phyloP scores from a whole-genome alignment of 2,888 invertebrate species.

The Lydus trimaculatus region DNA sequence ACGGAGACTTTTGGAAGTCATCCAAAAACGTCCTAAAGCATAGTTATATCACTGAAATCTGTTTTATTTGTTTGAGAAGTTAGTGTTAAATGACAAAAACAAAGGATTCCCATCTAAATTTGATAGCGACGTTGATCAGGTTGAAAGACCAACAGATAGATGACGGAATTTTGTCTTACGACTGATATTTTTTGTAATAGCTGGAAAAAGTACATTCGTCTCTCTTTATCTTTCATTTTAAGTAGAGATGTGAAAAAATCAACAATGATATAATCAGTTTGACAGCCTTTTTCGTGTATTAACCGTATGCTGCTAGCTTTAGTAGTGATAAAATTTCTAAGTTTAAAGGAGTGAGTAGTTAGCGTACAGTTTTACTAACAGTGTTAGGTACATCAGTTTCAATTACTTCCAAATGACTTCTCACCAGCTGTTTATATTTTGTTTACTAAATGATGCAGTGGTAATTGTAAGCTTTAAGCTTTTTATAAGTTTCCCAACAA shows the following conservation, averaged over 20 bases:
- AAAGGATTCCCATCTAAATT: background rate
- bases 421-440: background rate
- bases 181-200: background rate
- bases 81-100: conserved; percentile 11
- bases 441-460: background rate
- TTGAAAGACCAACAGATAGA: background rate
- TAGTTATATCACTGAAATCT: background rate
- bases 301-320: background rate
- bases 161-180: background rate
- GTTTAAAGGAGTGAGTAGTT: background rate
- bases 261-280: background rate
- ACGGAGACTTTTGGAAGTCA: conserved; percentile 15
- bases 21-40: conserved; percentile 19
- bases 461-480: background rate
- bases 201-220: background rate
- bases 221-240: background rate
- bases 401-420: background rate
- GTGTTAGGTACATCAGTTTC: background rate
- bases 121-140: background rate
- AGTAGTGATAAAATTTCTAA: background rate
- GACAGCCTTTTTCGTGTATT: background rate
- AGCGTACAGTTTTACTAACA: background rate
- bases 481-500: background rate
- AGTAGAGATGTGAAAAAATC: background rate
- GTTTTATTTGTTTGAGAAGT: conserved; percentile 24